phyloP scores from a whole-genome alignment of 2,113 vertebrate genomes.

The Xenus cinereus region DNA sequence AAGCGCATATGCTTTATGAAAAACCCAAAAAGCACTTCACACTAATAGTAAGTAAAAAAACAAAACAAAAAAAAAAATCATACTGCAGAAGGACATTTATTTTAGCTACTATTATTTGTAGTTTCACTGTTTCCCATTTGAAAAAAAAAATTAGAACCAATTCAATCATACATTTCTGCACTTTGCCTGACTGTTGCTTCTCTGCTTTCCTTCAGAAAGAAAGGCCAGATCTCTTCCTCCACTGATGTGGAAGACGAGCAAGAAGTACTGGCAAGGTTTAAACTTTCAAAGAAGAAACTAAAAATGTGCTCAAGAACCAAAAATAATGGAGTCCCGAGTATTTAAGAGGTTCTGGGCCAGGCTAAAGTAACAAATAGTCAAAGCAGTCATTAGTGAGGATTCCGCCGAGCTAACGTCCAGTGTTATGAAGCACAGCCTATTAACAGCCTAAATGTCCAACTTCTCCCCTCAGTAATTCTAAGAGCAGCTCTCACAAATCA shows the following conservation, averaged over 20 bases:
- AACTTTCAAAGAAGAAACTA: not conserved
- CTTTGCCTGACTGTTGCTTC: not conserved
- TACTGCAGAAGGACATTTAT: not conserved
- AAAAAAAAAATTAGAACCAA: not conserved
- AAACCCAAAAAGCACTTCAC: not conserved
- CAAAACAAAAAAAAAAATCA: not conserved
- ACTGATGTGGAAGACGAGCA: not conserved
- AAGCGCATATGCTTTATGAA: not conserved
- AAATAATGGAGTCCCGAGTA: not conserved
- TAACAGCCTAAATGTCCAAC: not conserved
- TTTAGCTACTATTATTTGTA: not conserved
- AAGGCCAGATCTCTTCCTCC: not conserved
- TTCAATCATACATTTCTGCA: not conserved
- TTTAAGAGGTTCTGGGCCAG: not conserved
- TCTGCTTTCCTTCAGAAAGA: not conserved
- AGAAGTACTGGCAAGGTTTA: not conserved
- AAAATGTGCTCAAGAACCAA: not conserved
- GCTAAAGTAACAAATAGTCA: not conserved
- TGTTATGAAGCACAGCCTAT: not conserved
- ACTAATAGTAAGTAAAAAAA: not conserved
- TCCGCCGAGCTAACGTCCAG: not conserved
- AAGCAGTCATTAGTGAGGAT: not conserved
- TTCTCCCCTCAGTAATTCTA: not conserved
- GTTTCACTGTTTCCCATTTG: not conserved
- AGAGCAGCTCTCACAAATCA: not conserved